These are phyloP conservation scores for Dreissena rostriformis DNA, from an alignment of 1,140 invertebrate species.

Conservation along the genomic window DNA sequence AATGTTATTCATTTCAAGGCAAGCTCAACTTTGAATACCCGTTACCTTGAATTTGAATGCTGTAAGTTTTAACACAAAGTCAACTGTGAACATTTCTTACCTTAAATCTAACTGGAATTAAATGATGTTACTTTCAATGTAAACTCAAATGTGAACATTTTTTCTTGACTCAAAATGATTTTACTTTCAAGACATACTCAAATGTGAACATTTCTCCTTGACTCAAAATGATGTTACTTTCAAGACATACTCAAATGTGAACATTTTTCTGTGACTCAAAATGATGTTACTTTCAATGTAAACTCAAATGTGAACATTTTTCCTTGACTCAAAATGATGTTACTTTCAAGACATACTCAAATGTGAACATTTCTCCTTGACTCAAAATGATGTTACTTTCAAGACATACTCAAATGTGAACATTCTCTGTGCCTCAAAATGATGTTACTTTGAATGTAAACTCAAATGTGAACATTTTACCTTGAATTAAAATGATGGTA, in stretches of 20 bases:
- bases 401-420: constrained; percentile 99
- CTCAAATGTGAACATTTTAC: constrained; percentile 94
- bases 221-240: constrained; percentile 99
- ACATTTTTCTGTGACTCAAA: constrained; percentile 96
- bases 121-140: constrained; percentile 99
- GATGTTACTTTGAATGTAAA: constrained; percentile 99
- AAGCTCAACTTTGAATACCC: too few species aligned
- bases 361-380: constrained; percentile 95
- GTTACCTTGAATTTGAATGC: constrained; percentile 75
- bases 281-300: constrained; percentile 98
- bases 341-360: constrained; percentile 99
- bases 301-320: constrained; percentile 98
- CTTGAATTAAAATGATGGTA: too few species aligned
- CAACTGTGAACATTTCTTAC: constrained; percentile 95
- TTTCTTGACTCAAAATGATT: constrained; percentile 98
- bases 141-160: constrained; percentile 97
- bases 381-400: constrained; percentile 96
- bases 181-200: constrained; percentile 99
- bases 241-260: constrained; percentile 98
- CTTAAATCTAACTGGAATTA: constrained; percentile 96
- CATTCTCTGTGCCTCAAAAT: constrained; percentile 94
- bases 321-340: constrained; percentile 83
- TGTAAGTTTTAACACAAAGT: constrained; percentile 98
- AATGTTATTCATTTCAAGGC: too few species aligned
- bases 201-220: constrained; percentile 95